A percentile compares a stretch with the other conserved stretches of the same genome.
Evolutionary conservation across 2,888 invertebrate genomes (phyloP).

Genomic region (Sesia apiformis): DNA sequence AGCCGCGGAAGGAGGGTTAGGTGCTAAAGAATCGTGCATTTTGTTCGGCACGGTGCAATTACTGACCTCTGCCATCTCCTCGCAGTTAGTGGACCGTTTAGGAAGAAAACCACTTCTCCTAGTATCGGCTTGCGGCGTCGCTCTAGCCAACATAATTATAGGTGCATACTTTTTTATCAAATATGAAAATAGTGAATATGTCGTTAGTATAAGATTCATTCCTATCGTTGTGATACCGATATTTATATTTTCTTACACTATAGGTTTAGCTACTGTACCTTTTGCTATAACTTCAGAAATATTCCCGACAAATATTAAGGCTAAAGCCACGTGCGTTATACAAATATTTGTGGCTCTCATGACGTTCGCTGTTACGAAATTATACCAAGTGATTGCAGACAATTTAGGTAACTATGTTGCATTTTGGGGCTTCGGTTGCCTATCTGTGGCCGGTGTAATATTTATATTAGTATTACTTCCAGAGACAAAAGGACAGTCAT

Average conservation of each 20-base stretch:
- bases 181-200: conserved; percentile 50
- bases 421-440: conserved; percentile 70
- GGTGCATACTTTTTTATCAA: conserved; percentile 74
- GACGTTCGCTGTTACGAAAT: conserved; percentile 75
- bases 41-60: conserved; percentile 70
- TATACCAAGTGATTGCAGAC: conserved; percentile 71
- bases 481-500: conserved; percentile 76
- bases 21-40: conserved; percentile 66
- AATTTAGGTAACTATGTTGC: conserved; percentile 66
- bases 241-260: conserved; percentile 76
- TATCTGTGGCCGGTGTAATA: conserved; percentile 66
- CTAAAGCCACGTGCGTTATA: conserved; percentile 77
- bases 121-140: conserved; percentile 72
- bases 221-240: conserved; percentile 74
- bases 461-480: conserved; percentile 70
- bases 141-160: conserved; percentile 66
- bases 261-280: conserved; percentile 77
- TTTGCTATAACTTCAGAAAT: conserved; percentile 78
- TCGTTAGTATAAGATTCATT: conserved; percentile 66
- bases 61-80: conserved; percentile 71
- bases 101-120: conserved; percentile 77
- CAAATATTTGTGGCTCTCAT: conserved; percentile 75
- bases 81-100: conserved; percentile 74
- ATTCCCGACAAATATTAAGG: conserved; percentile 77
- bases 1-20: conserved; percentile 60